These are phyloP conservation scores for Noctua pronuba DNA, from an alignment of 2,888 invertebrate genomes.

Conservation along the genomic window DNA sequence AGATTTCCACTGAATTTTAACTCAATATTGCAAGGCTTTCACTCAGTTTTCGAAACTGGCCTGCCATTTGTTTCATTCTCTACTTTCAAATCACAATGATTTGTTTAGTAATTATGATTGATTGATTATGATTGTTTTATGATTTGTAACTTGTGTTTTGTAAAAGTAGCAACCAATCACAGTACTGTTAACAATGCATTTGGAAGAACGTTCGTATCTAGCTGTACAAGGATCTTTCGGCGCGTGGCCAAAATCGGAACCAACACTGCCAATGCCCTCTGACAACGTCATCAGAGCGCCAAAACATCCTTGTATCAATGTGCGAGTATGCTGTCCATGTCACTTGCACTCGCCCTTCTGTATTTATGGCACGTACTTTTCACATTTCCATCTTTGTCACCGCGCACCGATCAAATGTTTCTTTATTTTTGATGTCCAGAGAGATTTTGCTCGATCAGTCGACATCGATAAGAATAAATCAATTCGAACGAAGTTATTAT, in stretches of 20 bases:
- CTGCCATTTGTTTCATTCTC: too few species aligned
- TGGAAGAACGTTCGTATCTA: constrained; percentile 3
- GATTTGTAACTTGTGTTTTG: neutral
- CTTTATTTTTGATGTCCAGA: neutral
- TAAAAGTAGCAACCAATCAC: constrained; percentile 36
- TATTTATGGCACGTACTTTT: constrained; percentile 26
- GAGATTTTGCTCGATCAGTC: neutral
- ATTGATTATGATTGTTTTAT: too few species aligned
- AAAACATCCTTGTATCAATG: neutral
- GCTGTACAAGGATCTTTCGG: neutral
- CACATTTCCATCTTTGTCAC: constrained; percentile 29
- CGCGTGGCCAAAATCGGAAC: neutral
- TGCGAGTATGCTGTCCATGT: neutral
- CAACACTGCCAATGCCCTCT: neutral
- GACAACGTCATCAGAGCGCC: neutral
- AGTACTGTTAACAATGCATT: constrained; percentile 27
- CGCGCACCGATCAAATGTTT: constrained; percentile 5
- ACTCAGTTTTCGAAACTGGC: too few species aligned
- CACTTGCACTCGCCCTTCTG: constrained; percentile 11
- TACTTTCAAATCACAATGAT: neutral
- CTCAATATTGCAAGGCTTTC: too few species aligned
- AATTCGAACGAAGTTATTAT: neutral
- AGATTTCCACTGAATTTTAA: too few species aligned
- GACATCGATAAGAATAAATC: neutral
- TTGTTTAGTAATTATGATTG: too few species aligned